Evolutionary conservation across 2,113 vertebrate species (phyloP), one percentile per base, ranked within the genome.

Genomic region (Chloebia gouldiae): DNA sequence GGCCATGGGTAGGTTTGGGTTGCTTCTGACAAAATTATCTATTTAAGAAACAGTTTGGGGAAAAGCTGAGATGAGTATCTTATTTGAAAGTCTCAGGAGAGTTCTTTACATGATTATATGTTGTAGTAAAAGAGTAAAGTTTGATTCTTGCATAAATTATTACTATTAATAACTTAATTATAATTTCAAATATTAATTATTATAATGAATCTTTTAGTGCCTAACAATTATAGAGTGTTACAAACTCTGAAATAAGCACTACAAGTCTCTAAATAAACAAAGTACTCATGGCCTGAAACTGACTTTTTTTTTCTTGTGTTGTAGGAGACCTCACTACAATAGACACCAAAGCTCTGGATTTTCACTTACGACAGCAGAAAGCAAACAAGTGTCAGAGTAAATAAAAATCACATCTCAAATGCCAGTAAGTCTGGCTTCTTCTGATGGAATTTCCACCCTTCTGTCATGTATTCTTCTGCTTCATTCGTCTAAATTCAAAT

Each of bases 91-190:
- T 78, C 54, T 70, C 71, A 47, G 37, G 71, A 90, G 81, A 66
- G 40, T 63, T 87, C 92, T 86, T 71, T 53, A 81, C 54, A 10
- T 80, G 54, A 95, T 93, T 91, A 80, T 50, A 90, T 35, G 66
- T 61, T 54, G 68, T 51, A 70, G 47, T 49, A 79, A 79, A 64
- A 82, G 54, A 88, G 54, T 1, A 28, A 65, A 57, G n/a, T 83
- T 88, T 91, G 59, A 91, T 91, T 97, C 25, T 80, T 80, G 90
- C 68, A 90, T 95, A 82, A 95, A 96, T 87, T 65, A 90, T 80
- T 40, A 81, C 80, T 92, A 92, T 73, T 92, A 92, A 93, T 93
- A 95, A 54, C 75, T 56, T 31, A 50, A 93, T 87, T 82, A 72
- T 25, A 87, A 77, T 76, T 91, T 79, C 66, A 82, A 90, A 63